phyloP scores from a whole-genome alignment of 2,888 invertebrate genomes.

The Coenonympha glycerion region DNA sequence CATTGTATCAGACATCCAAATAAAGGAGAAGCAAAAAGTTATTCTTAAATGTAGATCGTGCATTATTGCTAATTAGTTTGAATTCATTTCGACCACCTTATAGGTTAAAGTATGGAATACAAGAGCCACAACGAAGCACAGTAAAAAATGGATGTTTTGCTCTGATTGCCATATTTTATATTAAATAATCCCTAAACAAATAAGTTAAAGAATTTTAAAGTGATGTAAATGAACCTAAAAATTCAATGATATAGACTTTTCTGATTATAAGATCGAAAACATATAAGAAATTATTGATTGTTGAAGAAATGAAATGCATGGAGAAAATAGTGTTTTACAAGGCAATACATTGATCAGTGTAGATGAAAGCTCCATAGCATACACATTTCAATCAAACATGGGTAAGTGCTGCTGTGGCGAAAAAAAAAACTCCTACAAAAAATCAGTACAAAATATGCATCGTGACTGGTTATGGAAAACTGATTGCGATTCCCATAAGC shows the following conservation, averaged over 20 bases:
- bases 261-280: no score
- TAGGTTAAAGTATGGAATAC: background rate
- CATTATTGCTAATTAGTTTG: background rate
- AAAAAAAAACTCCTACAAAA: background rate
- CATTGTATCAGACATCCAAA: background rate
- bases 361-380: no score
- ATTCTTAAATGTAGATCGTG: background rate
- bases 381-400: background rate
- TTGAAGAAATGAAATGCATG: no score
- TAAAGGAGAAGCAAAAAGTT: background rate
- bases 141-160: background rate
- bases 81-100: background rate
- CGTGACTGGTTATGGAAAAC: constrained; percentile 26
- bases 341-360: no score
- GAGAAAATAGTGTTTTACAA: no score
- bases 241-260: no score
- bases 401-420: no score
- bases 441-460: constrained; percentile 9
- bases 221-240: no score
- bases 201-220: no score
- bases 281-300: no score
- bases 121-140: background rate
- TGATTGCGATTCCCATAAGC: constrained; percentile 29
- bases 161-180: background rate
- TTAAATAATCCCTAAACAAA: no score